Evolutionary conservation across 2,797 vertebrate species (phyloP).

Genomic region (Anguilla anguilla): DNA sequence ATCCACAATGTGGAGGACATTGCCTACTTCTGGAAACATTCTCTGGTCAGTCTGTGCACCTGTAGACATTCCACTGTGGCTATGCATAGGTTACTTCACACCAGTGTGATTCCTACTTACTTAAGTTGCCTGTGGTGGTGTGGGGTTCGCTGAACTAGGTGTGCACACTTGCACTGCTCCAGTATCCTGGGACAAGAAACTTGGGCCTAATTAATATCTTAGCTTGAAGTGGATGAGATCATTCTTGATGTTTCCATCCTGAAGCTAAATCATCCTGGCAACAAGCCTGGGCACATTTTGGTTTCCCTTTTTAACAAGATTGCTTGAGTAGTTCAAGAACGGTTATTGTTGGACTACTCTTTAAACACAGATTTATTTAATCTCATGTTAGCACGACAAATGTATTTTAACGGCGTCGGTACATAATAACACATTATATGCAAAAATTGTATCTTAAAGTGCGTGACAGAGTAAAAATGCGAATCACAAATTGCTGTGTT

Average conservation of each 20-base stretch:
- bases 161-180: no score
- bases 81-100: background rate
- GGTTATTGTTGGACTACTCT: no score
- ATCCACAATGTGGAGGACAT: constrained; percentile 85
- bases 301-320: background rate
- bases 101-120: background rate
- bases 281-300: background rate
- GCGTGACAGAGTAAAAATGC: background rate
- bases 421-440: background rate
- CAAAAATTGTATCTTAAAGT: background rate
- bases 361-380: no score
- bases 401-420: no score
- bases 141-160: no score
- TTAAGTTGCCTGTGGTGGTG: background rate
- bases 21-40: constrained; percentile 84
- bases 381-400: no score
- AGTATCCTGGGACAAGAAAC: no score
- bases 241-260: background rate
- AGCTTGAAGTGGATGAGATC: background rate
- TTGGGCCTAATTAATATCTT: background rate
- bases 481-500: background rate
- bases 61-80: background rate
- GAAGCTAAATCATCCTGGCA: background rate
- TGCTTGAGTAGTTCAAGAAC: no score
- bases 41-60: constrained; percentile 68